Conservation (phyloP, 2,113 vertebrate species). For the Neoarius graeffei region DNA sequence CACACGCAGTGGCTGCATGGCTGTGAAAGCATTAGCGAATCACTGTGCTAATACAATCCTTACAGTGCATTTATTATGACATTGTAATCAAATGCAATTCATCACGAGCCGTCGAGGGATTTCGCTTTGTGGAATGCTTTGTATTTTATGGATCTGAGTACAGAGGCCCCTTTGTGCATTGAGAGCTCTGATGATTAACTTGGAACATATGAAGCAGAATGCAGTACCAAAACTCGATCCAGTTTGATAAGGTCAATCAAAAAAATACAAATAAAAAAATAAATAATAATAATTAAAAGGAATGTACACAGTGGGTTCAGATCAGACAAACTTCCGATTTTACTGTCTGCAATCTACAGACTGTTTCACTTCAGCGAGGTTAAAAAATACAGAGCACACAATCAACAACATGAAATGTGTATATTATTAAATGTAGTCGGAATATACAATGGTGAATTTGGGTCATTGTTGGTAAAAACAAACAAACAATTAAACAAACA, state of each 20-base stretch:
- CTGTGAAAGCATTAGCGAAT: conserved; percentile 19
- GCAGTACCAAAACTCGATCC: conserved; percentile 9
- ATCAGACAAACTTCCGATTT: conserved; percentile 1
- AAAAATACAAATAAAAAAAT: neutral
- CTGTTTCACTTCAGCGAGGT: neutral
- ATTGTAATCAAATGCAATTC: conserved; percentile 49
- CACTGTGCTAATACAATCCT: conserved; percentile 37
- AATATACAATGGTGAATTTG: neutral
- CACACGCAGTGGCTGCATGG: neutral
- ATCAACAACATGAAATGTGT: neutral
- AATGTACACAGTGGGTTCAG: conserved; percentile 19
- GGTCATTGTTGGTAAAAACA: no score
- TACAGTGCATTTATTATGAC: conserved; percentile 46
- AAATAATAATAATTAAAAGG: neutral
- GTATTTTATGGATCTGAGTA: conserved; percentile 43
- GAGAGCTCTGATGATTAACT: conserved; percentile 18
- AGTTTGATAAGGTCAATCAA: conserved; percentile 32
- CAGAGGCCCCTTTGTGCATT: conserved; percentile 20
- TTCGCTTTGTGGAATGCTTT: conserved; percentile 6
- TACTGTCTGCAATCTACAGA: neutral
- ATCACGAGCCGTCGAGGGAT: conserved; percentile 10
- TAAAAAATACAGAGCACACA: neutral
- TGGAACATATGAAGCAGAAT: conserved; percentile 20
- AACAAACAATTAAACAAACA: no score
- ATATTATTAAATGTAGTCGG: neutral